Conservation (phyloP, 2,113 vertebrate species). For the Columba janthina region DNA sequence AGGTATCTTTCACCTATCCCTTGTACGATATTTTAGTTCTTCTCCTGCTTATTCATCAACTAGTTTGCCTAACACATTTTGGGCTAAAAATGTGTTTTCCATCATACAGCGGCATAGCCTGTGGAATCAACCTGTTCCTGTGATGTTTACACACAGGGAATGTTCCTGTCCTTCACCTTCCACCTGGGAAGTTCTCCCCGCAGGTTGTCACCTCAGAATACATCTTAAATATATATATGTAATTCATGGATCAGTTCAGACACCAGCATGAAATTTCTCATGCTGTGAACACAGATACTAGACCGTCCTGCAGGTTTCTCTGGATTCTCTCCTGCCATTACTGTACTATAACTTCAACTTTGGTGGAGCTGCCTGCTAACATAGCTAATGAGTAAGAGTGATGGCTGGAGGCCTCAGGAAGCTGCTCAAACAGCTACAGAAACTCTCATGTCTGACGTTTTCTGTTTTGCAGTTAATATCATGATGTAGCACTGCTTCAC, state of each 20-base stretch:
- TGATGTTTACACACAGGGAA: background rate
- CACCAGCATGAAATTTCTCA: background rate
- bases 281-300: background rate
- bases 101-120: too few species aligned
- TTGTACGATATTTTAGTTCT: too few species aligned
- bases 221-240: background rate
- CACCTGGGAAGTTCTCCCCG: background rate
- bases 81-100: background rate
- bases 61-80: background rate
- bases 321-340: background rate
- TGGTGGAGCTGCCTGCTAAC: background rate
- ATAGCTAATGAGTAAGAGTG: background rate
- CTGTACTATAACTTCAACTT: background rate
- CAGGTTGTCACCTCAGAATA: background rate
- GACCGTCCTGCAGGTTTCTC: background rate
- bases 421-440: background rate
- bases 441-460: background rate
- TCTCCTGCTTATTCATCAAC: background rate
- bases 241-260: background rate
- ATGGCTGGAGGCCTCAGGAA: background rate
- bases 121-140: accelerated
- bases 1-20: accelerated
- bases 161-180: background rate
- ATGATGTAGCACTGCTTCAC: background rate
- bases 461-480: background rate